phyloP scores from a whole-genome alignment of 2,113 vertebrate species.

The Erythrocercus mccallii region DNA sequence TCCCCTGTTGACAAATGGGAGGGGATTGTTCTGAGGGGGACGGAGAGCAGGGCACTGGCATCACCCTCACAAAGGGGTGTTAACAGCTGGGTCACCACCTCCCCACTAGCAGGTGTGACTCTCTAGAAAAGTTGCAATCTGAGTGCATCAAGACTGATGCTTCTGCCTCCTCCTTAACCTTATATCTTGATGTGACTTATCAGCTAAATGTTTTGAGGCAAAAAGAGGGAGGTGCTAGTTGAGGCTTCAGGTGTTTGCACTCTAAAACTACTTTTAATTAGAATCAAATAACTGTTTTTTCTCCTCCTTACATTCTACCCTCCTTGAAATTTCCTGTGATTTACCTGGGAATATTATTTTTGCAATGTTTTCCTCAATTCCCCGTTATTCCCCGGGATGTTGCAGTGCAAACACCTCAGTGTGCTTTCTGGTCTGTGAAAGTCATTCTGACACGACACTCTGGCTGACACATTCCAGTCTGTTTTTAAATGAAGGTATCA shows the following conservation, averaged over 20 bases:
- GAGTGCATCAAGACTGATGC: background rate
- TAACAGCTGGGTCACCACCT: background rate
- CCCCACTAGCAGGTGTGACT: background rate
- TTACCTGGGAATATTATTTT: background rate
- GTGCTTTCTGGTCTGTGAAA: background rate
- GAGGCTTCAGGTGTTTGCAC: background rate
- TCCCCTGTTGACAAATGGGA: background rate
- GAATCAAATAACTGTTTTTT: background rate
- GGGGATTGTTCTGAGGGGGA: background rate
- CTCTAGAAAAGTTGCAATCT: background rate
- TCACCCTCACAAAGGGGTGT: background rate
- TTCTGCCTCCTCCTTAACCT: background rate
- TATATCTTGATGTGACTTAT: background rate
- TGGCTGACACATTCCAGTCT: background rate
- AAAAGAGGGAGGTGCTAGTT: background rate
- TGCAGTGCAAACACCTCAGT: background rate
- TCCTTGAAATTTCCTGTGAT: background rate
- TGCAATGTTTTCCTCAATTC: background rate
- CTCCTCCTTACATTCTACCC: background rate
- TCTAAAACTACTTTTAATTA: background rate
- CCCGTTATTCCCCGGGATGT: background rate
- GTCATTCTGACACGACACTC: background rate
- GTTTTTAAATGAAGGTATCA: background rate
- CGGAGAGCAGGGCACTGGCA: fast-evolving
- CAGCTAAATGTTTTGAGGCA: background rate